Evolutionary conservation across 2,113 vertebrate genomes (phyloP), one percentile per base, ranked within the genome.

Genomic region (Amblyopsis rosae): DNA sequence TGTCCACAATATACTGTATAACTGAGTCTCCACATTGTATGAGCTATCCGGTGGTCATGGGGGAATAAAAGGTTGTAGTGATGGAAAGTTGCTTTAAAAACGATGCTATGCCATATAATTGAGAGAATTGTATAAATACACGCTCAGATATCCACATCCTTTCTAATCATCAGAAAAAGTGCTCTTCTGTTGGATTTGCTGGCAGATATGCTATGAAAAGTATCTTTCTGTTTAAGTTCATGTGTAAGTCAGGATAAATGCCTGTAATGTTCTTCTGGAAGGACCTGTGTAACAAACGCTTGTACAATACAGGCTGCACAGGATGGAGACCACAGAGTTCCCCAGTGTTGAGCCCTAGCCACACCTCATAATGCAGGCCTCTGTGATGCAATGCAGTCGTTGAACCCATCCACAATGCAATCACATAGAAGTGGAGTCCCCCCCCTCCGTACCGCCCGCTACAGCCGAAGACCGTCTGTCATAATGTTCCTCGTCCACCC

Each of bases 141-240:
- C 77, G 78, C 78, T 82, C 69, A 68, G 65, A 78, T 77, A 81
- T 80, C 75, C 80, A 79, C 76, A 77, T 81, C 79, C 79, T 82
- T 81, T 85, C 70, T 77, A 55, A 85, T 82, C 72, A 65, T 80
- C 73, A 80, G 73, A 76, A 86, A 91, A 94, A 94, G 94, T 94
- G 94, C 91, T 89, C 91, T 93, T 91, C 50, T 77, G 92, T 92
- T 92, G 89, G 92, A 93, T 90, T 93, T 90, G 93, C 88, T 91
- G 92, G 90, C 93, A 93, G 92, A 93, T 93, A 92, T 92, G 87
- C 92, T 94, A 91, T 54, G 70, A 82, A 79, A 41, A 75, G 45
- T 26, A 73, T 61, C 72, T 65, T 57, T 63, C 26, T 26, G 26
- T 26, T 69, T 17, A 66, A 76, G 71, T 87, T 81, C 63, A 73